phyloP scores from a whole-genome alignment of 2,797 vertebrate species.

The Paratrypauchen microcephalus region DNA sequence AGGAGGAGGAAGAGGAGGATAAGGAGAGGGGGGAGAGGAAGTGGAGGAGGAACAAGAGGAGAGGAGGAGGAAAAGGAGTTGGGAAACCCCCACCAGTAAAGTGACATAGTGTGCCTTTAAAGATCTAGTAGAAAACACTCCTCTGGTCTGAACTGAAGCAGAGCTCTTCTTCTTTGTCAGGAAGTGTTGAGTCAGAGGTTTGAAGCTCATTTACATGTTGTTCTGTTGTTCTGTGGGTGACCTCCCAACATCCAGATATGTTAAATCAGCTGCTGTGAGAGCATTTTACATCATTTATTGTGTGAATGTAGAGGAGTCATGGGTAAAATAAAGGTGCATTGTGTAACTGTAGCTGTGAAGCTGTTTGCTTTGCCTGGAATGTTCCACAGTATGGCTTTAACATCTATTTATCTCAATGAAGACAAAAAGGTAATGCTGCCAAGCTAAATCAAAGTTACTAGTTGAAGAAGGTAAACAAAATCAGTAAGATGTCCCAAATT shows the following conservation, averaged over 20 bases:
- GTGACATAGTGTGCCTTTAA: not conserved
- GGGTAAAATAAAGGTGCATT: not conserved
- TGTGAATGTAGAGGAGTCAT: not conserved
- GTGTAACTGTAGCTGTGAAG: not conserved
- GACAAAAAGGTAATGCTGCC: no score
- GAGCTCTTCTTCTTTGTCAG: not conserved
- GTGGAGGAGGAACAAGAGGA: no score
- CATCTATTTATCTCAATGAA: no score
- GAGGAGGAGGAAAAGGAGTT: not conserved
- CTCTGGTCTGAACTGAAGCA: not conserved
- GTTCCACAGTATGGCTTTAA: not conserved
- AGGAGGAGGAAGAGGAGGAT: slow-evolving; percentile 6
- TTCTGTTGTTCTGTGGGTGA: not conserved
- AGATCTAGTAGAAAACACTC: not conserved
- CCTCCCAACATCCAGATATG: not conserved
- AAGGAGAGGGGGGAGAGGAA: slow-evolving; percentile 45
- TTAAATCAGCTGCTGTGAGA: not conserved
- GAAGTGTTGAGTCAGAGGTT: not conserved
- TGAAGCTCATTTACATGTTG: slow-evolving; percentile 2
- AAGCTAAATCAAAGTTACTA: no score
- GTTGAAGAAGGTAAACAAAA: not conserved
- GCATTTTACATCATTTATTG: not conserved
- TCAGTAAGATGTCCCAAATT: no score
- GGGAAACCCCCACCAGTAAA: no score
- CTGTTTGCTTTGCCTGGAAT: not conserved